phyloP scores from a whole-genome alignment of 1,140 invertebrate species.

The Anthonomus grandis region DNA sequence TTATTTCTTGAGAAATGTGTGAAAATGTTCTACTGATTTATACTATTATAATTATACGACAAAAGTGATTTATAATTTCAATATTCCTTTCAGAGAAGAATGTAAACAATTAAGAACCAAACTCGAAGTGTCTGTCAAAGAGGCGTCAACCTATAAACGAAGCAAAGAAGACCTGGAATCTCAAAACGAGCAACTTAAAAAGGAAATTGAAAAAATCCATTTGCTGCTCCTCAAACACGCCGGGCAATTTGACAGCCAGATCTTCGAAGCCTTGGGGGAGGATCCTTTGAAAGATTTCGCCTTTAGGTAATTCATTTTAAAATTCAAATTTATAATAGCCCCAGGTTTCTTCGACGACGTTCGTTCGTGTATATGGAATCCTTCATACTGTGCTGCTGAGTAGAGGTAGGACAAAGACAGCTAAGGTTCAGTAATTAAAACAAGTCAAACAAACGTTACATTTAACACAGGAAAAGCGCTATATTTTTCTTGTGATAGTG shows the following conservation, averaged over 20 bases:
- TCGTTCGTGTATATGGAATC: too few relatives aligned
- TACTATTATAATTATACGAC: too few relatives aligned
- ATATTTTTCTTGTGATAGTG: too few relatives aligned
- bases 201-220: conserved; percentile 75
- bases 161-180: conserved; percentile 77
- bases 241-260: conserved; percentile 58
- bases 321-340: too few relatives aligned
- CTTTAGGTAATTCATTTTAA: conserved; percentile 35
- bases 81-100: conserved; percentile 63
- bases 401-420: too few relatives aligned
- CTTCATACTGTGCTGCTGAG: too few relatives aligned
- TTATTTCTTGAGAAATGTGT: too few relatives aligned
- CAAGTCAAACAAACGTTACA: too few relatives aligned
- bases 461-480: too few relatives aligned
- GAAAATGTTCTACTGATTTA: too few relatives aligned
- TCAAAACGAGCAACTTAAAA: conserved; percentile 77
- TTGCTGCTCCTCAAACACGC: conserved; percentile 65
- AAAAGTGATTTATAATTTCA: not conserved
- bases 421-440: too few relatives aligned
- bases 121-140: conserved; percentile 75
- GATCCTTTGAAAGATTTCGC: conserved; percentile 49
- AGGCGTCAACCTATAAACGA: conserved; percentile 68
- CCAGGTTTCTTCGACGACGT: too few relatives aligned
- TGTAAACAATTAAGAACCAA: conserved; percentile 75
- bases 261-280: conserved; percentile 50